Evolutionary conservation across 2,113 vertebrate species (phyloP), one percentile per base, ranked within the genome.

Genomic region (Oryzias woworae): DNA sequence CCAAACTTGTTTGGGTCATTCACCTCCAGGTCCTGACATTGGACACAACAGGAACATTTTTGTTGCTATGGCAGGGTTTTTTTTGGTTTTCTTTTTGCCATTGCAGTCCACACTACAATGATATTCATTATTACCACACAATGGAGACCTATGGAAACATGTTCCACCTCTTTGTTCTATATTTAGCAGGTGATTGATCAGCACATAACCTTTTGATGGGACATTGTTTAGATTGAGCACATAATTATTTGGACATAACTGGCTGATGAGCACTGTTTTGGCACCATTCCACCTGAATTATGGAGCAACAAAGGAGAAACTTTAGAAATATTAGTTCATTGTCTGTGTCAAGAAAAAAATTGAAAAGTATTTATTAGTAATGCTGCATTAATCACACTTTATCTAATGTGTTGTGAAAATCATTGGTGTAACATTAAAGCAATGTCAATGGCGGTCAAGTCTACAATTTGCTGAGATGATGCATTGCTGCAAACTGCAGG

Each of bases 371-470:
- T 69, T 54, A 58, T 62, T 50, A 44, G 47, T 45, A 45, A 45
- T 31, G 66, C 69, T 52, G 20, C n/a, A 64, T 80, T 41, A 7
- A 64, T 76, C 65, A 62, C 57, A 48, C 49, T 81, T 65, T 31
- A 58, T 71, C 23, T 74, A 45, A 75, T 71, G 69, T 58, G 63
- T 53, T 54, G 14, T 51, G 48, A 4, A 64, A 64, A 67, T 71
- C 0, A 41, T 77, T 62, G 56, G 58, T 50, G 51, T 51, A 48
- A 62, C 53, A 72, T 71, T 66, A 69, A 14, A 66, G 10, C 64
- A 84, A 79, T 53, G 76, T 79, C 75, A 82, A 49, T 51, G 53
- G 16, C 46, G 54, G 71, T 80, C 71, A 67, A 63, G 59, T 52
- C 47, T 0, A 0, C 48, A 0, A 15, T 77, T 64, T 69, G 20